Percentiles rank a stretch among this genome's conserved stretches.
phyloP scores from a whole-genome alignment of 2,113 vertebrate genomes.

The Neotoma lepida region DNA sequence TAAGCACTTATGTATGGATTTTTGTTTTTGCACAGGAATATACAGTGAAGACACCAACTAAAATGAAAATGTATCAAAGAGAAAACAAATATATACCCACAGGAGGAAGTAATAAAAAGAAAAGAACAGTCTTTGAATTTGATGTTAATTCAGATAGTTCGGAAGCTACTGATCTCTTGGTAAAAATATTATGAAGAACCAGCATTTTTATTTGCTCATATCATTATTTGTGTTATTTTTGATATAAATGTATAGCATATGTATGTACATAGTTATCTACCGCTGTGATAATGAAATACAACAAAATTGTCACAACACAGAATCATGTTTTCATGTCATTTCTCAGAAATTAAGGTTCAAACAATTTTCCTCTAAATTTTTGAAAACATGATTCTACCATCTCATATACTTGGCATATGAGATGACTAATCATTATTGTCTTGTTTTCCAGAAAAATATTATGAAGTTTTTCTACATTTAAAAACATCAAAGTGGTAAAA shows the following conservation, averaged over 20 bases:
- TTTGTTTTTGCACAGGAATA: constrained; percentile 86
- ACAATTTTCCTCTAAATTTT: constrained; percentile 18
- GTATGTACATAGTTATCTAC: background rate
- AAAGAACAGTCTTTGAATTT: constrained; percentile 87
- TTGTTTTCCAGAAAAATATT: constrained; percentile 29
- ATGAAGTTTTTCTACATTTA: constrained; percentile 5
- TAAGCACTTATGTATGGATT: background rate
- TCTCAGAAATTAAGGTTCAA: constrained; percentile 34
- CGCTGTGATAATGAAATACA: constrained; percentile 33
- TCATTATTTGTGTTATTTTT: constrained; percentile 45
- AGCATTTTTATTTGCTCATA: constrained; percentile 18
- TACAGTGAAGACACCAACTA: constrained; percentile 90
- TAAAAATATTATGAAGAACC: constrained; percentile 81
- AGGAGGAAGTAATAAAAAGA: constrained; percentile 84
- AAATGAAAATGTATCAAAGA: constrained; percentile 76
- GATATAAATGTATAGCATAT: background rate
- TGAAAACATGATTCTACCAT: constrained; percentile 33
- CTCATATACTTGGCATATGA: background rate
- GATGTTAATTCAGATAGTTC: constrained; percentile 94
- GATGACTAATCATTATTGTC: background rate
- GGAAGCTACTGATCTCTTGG: constrained; percentile 90
- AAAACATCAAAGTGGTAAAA: background rate
- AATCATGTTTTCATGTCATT: constrained; percentile 39
- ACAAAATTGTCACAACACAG: background rate
- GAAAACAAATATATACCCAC: constrained; percentile 64